These are phyloP conservation scores for Elephas maximus DNA, from an alignment of 2,113 vertebrate genomes.

Conservation along the genomic window DNA sequence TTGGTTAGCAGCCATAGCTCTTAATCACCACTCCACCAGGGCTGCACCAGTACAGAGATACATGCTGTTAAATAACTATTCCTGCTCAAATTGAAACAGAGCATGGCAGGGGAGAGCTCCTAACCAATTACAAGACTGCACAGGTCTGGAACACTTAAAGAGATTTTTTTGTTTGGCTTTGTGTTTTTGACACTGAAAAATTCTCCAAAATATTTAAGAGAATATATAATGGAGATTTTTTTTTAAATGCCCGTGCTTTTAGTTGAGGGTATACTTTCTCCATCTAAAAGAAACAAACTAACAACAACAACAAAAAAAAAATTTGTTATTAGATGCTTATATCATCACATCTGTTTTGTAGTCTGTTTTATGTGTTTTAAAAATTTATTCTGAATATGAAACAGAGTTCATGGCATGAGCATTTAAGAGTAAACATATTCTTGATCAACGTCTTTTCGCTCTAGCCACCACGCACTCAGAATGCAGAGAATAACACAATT, in stretches of 20 bases:
- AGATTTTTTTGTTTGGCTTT: neutral
- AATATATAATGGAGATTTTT: neutral
- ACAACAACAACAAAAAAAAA: neutral
- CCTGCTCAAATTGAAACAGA: neutral
- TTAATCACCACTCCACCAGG: too few species aligned
- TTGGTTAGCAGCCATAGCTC: too few species aligned
- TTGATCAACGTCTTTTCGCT: neutral
- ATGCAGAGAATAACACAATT: neutral
- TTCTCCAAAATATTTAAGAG: too few species aligned
- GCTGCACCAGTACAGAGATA: too few species aligned
- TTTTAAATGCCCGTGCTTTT: neutral
- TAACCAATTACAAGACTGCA: neutral
- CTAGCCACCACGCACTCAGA: neutral
- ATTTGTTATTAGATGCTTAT: neutral
- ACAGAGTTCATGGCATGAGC: neutral
- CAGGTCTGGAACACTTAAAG: neutral
- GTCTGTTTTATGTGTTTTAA: neutral
- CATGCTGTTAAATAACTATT: neutral
- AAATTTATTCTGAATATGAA: neutral
- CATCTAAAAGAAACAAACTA: neutral
- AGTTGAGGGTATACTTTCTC: neutral
- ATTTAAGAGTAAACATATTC: too few species aligned
- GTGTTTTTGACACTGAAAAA: neutral
- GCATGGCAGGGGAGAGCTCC: accelerated
- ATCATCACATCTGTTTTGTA: too few species aligned